Evolutionary conservation across 2,113 vertebrate species (phyloP), one percentile per base, ranked within the genome.

Genomic region (Nipponia nippon): DNA sequence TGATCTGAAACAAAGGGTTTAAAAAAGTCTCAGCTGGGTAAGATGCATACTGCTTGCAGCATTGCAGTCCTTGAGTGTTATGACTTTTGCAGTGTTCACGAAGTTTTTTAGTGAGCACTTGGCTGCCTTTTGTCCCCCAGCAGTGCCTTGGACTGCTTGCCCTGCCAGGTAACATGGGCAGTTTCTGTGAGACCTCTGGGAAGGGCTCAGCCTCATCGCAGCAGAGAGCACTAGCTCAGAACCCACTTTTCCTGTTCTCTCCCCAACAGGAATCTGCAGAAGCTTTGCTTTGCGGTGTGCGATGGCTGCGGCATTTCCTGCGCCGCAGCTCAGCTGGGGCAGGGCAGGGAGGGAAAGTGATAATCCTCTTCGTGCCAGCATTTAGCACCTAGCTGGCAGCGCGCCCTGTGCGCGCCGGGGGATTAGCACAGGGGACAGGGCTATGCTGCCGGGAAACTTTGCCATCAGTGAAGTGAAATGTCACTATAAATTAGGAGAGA

Each of bases 261-360:
- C 11, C 32, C 53, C 1, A 1, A 1, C 10, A 49, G 69, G 71
- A 53, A 61, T 73, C 36, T 47, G 58, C 66, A 72, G 62, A 8
- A 90, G 44, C 47, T 73, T 81, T 38, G 58, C 63, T 70, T 18
- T 55, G 47, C 3, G 2, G 11, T 44, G 61, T 46, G 70, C 13
- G 56, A 82, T 30, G 70, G 27, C 65, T 50, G 50, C 1, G 10
- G 55, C 46, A 27, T 93, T 88, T 90, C 86, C 86, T 80, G 29
- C 2, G 6, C n/a, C 16, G 3, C 0, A 0, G 58, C 49, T 83
- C 11, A 26, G 55, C 40, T 53, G 29, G 49, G 50, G 38, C 65
- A 65, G 66, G 44, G 56, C 62, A 59, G 53, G 69, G 63, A 80
- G 66, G 34, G 34, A 58, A 15, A 12, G 36, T 9, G 58, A 10